These are phyloP conservation scores for Sinopyrophorus schimmeli DNA, from an alignment of 2,888 invertebrate genomes.

Conservation along the genomic window DNA sequence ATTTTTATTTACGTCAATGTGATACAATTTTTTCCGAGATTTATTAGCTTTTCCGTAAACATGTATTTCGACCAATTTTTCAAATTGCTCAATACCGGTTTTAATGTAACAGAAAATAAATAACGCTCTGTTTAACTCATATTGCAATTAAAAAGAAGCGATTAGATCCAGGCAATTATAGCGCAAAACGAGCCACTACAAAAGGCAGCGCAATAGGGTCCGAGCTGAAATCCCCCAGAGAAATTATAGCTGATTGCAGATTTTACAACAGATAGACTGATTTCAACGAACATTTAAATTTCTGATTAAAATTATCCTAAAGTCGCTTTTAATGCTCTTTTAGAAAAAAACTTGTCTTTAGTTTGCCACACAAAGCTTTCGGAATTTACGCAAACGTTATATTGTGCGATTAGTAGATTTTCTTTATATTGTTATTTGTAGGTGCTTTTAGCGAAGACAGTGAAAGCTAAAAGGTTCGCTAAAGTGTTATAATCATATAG, in stretches of 20 bases:
- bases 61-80: conserved; percentile 1
- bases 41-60: conserved; percentile 18
- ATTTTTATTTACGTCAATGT: conserved; percentile 36
- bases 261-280: conserved; percentile 26
- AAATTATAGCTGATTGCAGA: conserved; percentile 32
- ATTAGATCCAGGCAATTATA: conserved; percentile 28
- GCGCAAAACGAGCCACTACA: conserved; percentile 28
- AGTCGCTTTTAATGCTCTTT: conserved; percentile 4
- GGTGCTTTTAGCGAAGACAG: not conserved
- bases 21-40: conserved; percentile 25
- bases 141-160: conserved; percentile 24
- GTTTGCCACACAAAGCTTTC: no score
- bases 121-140: conserved; percentile 12
- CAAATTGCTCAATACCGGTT: conserved; percentile 2
- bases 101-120: conserved; percentile 18
- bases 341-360: no score
- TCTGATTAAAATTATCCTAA: conserved; percentile 14
- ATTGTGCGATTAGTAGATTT: no score
- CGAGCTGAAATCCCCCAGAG: conserved; percentile 26
- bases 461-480: conserved; percentile 9
- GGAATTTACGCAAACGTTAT: no score
- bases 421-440: no score
- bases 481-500: conserved; percentile 10
- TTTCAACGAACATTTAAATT: conserved; percentile 30
- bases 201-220: conserved; percentile 29